These are phyloP conservation scores for Coregonus suidteri DNA, from an alignment of 2,797 vertebrate genomes.

Conservation along the genomic window DNA sequence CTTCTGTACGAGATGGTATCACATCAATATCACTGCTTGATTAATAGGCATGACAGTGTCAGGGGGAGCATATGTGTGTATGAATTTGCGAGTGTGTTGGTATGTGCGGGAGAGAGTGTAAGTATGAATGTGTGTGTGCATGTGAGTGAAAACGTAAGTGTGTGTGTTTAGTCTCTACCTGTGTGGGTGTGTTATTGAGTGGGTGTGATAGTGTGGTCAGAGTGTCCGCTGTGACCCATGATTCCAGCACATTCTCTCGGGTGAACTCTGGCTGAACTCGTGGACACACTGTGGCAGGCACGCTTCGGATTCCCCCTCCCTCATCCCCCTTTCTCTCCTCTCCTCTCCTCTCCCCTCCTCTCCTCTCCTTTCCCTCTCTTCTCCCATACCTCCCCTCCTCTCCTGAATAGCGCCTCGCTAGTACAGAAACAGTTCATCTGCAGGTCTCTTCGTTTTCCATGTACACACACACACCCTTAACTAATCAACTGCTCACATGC, in stretches of 20 bases:
- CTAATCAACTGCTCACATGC: background rate
- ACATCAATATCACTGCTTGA: background rate
- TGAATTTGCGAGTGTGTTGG: too few species aligned
- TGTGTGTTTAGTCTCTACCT: too few species aligned
- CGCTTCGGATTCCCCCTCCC: conserved; percentile 45
- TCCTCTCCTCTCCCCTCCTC: conserved; percentile 19
- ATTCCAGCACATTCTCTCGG: conserved; percentile 55
- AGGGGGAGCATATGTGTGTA: too few species aligned
- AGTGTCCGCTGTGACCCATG: conserved; percentile 27
- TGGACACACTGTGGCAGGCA: conserved; percentile 60
- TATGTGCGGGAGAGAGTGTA: background rate
- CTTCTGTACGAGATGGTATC: conserved; percentile 3
- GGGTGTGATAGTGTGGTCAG: conserved; percentile 32
- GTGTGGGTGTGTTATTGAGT: background rate
- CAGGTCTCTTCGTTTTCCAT: conserved; percentile 57
- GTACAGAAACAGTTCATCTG: conserved; percentile 68
- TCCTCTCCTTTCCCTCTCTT: too few species aligned
- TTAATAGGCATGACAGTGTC: background rate
- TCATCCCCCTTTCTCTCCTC: background rate
- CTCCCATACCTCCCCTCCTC: too few species aligned
- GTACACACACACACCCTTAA: conserved; percentile 34
- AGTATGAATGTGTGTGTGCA: too few species aligned
- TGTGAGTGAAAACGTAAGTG: background rate
- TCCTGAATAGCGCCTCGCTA: conserved; percentile 57
- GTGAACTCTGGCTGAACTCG: conserved; percentile 80